Evolutionary conservation across 2,888 invertebrate genomes (phyloP).

Genomic region (Metellina segmentata): DNA sequence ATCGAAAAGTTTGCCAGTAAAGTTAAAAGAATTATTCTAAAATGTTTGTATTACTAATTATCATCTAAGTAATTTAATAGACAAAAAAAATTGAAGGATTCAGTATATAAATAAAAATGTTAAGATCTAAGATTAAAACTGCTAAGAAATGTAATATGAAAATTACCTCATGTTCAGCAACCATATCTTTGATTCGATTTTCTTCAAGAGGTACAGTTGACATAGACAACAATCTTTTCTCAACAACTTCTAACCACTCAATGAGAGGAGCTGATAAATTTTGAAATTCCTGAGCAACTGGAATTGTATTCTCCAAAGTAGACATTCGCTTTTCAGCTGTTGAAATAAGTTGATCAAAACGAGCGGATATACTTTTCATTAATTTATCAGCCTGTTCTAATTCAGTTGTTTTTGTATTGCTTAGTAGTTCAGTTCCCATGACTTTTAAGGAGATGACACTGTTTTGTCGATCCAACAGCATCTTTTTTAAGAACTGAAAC

Average conservation of each 20-base stretch:
- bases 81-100: too few species aligned
- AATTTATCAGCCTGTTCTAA: slow-evolving; percentile 92
- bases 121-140: not conserved
- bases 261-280: slow-evolving; percentile 87
- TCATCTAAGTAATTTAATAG: too few species aligned
- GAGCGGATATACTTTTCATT: slow-evolving; percentile 90
- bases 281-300: slow-evolving; percentile 91
- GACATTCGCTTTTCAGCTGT: slow-evolving; percentile 93
- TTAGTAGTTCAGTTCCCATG: slow-evolving; percentile 95
- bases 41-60: too few species aligned
- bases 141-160: not conserved
- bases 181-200: slow-evolving; percentile 93
- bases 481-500: slow-evolving; percentile 92
- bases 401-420: slow-evolving; percentile 91
- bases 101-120: not conserved
- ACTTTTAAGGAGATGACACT: slow-evolving; percentile 95
- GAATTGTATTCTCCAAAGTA: slow-evolving; percentile 94
- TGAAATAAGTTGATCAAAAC: slow-evolving; percentile 92
- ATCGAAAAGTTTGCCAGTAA: too few species aligned
- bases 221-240: slow-evolving; percentile 92
- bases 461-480: slow-evolving; percentile 96
- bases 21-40: too few species aligned
- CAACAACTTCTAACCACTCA: slow-evolving; percentile 93
- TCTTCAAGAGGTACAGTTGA: slow-evolving; percentile 96
- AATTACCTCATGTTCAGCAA: slow-evolving; percentile 90